Conservation (phyloP, 2,888 invertebrate genomes). For the Imbricaverruca yamaguchii region DNA sequence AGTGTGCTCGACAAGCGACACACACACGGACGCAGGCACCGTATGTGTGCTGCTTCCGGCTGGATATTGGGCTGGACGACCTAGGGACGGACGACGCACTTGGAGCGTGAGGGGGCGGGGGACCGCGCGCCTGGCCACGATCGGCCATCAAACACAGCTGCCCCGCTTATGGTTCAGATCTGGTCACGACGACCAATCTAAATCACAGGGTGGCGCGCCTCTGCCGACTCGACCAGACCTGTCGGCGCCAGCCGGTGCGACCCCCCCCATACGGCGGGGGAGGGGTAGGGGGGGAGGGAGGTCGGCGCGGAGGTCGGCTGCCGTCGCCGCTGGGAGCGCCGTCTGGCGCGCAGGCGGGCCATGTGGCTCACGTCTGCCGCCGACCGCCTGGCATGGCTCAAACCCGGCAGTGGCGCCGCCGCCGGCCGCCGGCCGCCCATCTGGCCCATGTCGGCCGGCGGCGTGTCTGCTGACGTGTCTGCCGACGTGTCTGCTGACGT, state of each 20-base stretch:
- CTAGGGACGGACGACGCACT: too few species aligned
- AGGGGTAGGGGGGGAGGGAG: background rate
- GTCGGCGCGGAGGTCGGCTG: background rate
- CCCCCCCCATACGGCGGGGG: background rate
- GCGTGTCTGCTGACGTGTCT: too few species aligned
- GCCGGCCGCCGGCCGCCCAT: background rate
- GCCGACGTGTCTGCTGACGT: too few species aligned
- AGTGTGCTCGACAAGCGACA: too few species aligned
- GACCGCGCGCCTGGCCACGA: background rate
- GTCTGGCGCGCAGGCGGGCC: background rate
- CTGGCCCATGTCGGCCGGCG: background rate
- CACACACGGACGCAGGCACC: too few species aligned
- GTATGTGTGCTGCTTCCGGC: too few species aligned
- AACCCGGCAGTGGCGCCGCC: background rate
- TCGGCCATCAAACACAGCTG: constrained; percentile 5
- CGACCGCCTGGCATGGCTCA: background rate
- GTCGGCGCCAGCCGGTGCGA: constrained; percentile 2
- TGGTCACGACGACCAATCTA: constrained; percentile 16
- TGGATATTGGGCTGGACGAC: too few species aligned
- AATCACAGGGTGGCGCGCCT: constrained; percentile 5
- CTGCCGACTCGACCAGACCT: constrained; percentile 1
- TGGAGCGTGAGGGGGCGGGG: too few species aligned
- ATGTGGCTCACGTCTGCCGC: constrained; percentile 6
- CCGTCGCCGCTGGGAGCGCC: too few species aligned
- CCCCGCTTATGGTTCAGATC: constrained; percentile 5